Evolutionary conservation across 2,797 vertebrate species (phyloP), one percentile per base, ranked within the genome.

Genomic region (Kryptolebias ocellatus): DNA sequence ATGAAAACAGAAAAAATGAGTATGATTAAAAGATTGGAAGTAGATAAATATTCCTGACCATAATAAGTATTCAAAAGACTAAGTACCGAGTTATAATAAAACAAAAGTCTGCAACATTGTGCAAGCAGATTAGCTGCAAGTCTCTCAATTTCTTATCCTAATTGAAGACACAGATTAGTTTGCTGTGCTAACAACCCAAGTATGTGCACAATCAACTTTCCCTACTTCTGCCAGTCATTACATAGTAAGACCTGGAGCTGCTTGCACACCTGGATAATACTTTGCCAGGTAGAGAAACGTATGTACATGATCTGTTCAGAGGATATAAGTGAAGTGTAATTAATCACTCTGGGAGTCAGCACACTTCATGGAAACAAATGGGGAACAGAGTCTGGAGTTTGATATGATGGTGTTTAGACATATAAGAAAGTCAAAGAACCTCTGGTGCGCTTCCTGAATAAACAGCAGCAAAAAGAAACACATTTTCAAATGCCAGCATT

Each of bases 281-380:
- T 90, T 87, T 87, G 91, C 62, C 17, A 47, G 31, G 70, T 31
- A 53, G 55, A 77, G 69, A 70, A 67, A 79, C 79, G 67, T 78
- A 83, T 85, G 72, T 56, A 69, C 60, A 46, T 16, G 65, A 84
- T 89, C 78, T 84, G 74, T 87, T 91, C 78, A 78, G 84, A 18
- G 51, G 5, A 51, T 76, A 90, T 87, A 80, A 91, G 91, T 88
- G 83, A 81, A 85, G 87, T 86, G 90, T 87, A 89, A 93, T 94
- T 87, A 90, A 90, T 92, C 89, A 91, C 90, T 88, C 42, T 81
- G 84, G 90, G 83, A 90, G 85, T 67, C 50, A 37, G 59, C 61
- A 62, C 56, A 78, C 74, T 64, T 57, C 83, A 86, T 70, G 73
- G 59, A 83, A 86, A 9, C 75, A 51, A 63, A 75, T 63, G 72